These are phyloP conservation scores for Petrocephalus microphthalmus DNA, from an alignment of 2,113 vertebrate species.

Conservation along the genomic window DNA sequence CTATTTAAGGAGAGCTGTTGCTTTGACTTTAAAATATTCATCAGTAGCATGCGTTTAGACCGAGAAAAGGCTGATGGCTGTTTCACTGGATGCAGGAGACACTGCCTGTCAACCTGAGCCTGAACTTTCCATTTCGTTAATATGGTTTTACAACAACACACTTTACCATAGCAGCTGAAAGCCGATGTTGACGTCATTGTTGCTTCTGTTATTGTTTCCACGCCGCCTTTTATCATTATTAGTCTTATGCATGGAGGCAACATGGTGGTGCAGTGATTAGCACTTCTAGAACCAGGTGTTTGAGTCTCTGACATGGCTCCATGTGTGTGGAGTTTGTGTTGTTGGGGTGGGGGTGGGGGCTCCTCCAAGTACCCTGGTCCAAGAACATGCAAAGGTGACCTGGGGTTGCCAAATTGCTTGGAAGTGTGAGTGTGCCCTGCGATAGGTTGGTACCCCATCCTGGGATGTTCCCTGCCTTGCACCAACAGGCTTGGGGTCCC, in stretches of 20 bases:
- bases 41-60: background rate
- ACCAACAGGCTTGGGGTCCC: background rate
- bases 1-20: background rate
- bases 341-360: background rate
- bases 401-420: background rate
- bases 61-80: background rate
- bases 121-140: background rate
- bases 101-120: background rate
- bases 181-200: too few species aligned
- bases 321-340: background rate
- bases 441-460: background rate
- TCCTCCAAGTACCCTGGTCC: background rate
- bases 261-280: background rate
- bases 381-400: background rate
- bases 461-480: background rate
- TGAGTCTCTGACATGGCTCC: background rate
- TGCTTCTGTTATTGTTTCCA: background rate
- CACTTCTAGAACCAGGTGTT: background rate
- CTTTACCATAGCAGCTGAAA: background rate
- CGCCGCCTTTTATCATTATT: too few species aligned
- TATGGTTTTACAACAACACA: background rate
- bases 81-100: background rate
- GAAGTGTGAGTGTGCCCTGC: background rate
- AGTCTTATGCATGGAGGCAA: too few species aligned
- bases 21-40: background rate